These are phyloP conservation scores for Aphidius colemani DNA, from an alignment of 2,888 invertebrate genomes.

Conservation along the genomic window DNA sequence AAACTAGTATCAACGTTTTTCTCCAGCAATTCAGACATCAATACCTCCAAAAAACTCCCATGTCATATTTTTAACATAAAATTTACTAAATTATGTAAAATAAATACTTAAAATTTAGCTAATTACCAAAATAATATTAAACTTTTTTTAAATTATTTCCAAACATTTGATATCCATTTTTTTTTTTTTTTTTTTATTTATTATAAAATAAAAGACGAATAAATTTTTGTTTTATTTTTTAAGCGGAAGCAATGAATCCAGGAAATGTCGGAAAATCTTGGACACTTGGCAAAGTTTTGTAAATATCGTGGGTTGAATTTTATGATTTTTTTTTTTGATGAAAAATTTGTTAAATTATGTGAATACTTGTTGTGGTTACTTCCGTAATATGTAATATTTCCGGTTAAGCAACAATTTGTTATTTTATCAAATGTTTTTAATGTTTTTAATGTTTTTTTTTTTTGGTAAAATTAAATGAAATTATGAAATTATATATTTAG, in stretches of 20 bases:
- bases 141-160: too few species aligned
- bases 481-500: not conserved
- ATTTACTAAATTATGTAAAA: too few species aligned
- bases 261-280: conserved; percentile 23
- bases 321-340: not conserved
- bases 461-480: not conserved
- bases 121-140: too few species aligned
- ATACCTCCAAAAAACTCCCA: too few species aligned
- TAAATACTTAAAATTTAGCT: too few species aligned
- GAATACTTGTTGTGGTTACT: conserved; percentile 28
- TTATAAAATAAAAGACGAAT: not conserved
- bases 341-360: conserved; percentile 13
- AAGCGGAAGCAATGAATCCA: conserved; percentile 17
- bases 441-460: conserved; percentile 1
- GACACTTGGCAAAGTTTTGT: conserved; percentile 33
- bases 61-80: too few species aligned
- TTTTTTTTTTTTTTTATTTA: too few species aligned
- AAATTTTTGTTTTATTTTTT: conserved; percentile 6
- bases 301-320: conserved; percentile 34
- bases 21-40: too few species aligned
- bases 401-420: conserved; percentile 4
- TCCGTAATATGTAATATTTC: conserved; percentile 41
- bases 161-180: conserved; percentile 47
- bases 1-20: too few species aligned
- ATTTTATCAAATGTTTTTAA: not conserved